These are phyloP conservation scores for Tetrax tetrax DNA, from an alignment of 2,113 vertebrate species.

Conservation along the genomic window DNA sequence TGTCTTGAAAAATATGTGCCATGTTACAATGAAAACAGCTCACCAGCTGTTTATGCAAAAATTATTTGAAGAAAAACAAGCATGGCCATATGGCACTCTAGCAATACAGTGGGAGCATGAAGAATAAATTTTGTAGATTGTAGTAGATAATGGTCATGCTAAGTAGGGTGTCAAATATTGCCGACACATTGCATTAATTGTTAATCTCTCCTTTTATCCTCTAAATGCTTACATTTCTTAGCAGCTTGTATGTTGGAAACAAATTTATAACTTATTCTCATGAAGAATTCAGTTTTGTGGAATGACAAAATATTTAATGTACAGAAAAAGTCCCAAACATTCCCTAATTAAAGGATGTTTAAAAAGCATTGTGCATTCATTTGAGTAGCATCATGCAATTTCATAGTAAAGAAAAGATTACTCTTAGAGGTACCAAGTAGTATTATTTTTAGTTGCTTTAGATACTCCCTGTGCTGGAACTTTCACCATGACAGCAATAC, in stretches of 20 bases:
- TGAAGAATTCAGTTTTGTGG: constrained; percentile 56
- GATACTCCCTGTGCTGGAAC: not conserved
- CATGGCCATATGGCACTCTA: constrained; percentile 76
- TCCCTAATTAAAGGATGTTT: constrained; percentile 26
- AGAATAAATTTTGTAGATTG: constrained; percentile 76
- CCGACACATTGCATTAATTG: constrained; percentile 74
- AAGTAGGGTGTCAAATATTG: constrained; percentile 78
- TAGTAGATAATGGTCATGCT: constrained; percentile 78
- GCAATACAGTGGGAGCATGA: constrained; percentile 67
- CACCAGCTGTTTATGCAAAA: constrained; percentile 85
- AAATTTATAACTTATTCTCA: constrained; percentile 61
- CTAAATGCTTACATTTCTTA: constrained; percentile 70
- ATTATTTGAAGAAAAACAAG: constrained; percentile 84
- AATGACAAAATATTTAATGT: constrained; percentile 68
- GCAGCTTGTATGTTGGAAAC: constrained; percentile 64
- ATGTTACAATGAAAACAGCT: constrained; percentile 79
- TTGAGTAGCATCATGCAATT: not conserved
- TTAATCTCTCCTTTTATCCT: constrained; percentile 78
- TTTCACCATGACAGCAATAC: not conserved
- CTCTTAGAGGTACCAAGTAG: not conserved
- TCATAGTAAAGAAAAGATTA: not conserved
- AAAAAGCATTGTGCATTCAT: not conserved
- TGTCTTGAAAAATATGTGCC: constrained; percentile 81
- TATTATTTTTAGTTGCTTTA: not conserved
- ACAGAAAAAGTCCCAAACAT: constrained; percentile 26